phyloP scores from a whole-genome alignment of 2,113 vertebrate species.

The Eudyptes chrysolophus region DNA sequence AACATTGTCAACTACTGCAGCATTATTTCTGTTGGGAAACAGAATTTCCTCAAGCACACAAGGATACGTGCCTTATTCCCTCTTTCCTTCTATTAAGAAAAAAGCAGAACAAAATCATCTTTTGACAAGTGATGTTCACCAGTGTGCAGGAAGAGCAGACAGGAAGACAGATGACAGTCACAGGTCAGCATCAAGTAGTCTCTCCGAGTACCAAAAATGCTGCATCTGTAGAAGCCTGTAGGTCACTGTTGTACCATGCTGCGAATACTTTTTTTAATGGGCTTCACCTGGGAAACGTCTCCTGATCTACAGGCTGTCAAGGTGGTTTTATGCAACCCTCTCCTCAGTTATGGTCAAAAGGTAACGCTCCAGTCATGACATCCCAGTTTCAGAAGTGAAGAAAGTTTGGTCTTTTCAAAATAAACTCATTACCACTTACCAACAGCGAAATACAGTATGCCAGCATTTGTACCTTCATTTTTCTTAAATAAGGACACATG shows the following conservation, averaged over 20 bases:
- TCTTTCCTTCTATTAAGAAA: background rate
- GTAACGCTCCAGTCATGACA: accelerated
- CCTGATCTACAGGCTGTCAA: background rate
- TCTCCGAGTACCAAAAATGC: background rate
- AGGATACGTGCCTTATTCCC: background rate
- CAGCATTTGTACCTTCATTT: background rate
- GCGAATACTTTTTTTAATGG: background rate
- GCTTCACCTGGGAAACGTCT: background rate
- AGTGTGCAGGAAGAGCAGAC: background rate
- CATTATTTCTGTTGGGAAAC: background rate
- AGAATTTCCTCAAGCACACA: background rate
- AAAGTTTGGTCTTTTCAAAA: background rate
- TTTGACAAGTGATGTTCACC: background rate
- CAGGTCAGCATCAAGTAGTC: background rate
- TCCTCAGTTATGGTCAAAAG: background rate
- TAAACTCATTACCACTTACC: background rate
- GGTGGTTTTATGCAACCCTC: background rate
- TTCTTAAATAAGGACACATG: background rate
- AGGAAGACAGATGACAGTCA: background rate
- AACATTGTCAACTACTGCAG: background rate
- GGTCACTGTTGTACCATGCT: background rate
- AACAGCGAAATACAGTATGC: background rate
- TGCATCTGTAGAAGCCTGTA: background rate
- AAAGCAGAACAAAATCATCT: background rate
- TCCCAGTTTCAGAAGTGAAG: background rate